phyloP scores from a whole-genome alignment of 2,113 vertebrate genomes.

The Tragelaphus strepsiceros region DNA sequence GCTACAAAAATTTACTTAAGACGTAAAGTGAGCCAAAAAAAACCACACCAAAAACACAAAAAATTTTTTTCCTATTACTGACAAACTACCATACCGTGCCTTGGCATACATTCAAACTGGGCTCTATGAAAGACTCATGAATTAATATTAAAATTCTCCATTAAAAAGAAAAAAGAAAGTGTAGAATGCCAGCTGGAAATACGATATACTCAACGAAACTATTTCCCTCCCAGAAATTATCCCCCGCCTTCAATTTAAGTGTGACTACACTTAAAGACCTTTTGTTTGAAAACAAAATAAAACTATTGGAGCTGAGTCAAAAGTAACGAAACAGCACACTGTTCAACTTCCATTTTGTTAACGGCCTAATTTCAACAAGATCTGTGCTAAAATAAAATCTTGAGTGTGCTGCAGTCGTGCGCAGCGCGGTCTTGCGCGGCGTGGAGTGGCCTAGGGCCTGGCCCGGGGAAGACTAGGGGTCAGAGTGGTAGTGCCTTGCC shows the following conservation, averaged over 20 bases:
- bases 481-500: background rate
- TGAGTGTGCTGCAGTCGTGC: background rate
- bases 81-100: background rate
- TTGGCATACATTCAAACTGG: background rate
- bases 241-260: background rate
- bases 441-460: background rate
- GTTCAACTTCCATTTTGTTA: background rate
- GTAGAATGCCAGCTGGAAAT: slow-evolving; percentile 46
- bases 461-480: background rate
- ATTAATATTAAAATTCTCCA: slow-evolving; percentile 34
- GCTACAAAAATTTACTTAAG: background rate
- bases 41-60: background rate
- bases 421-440: background rate
- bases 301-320: background rate
- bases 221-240: slow-evolving; percentile 27
- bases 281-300: slow-evolving; percentile 39
- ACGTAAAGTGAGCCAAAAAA: background rate
- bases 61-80: background rate
- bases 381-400: background rate
- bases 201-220: slow-evolving; percentile 10
- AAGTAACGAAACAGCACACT: background rate
- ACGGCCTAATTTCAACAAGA: background rate
- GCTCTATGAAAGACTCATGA: background rate
- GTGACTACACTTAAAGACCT: background rate
- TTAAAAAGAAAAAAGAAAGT: background rate